Conservation (phyloP, 23 tunicate species). For the Halocynthia aurantium region DNA sequence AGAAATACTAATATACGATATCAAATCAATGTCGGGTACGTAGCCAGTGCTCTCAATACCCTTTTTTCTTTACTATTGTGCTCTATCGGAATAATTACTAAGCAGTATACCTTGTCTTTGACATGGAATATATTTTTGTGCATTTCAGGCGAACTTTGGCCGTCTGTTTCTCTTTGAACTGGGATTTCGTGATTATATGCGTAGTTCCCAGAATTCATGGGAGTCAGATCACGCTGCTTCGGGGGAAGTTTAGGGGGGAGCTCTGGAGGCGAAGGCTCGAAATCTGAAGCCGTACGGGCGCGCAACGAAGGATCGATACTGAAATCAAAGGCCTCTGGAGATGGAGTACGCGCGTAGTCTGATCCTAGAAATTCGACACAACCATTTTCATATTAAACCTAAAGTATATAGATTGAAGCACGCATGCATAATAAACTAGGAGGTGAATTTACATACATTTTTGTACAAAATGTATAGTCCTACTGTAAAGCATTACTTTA, state of each 20-base stretch:
- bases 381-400: too few species aligned
- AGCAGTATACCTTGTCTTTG: constrained; percentile 37
- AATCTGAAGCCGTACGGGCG: constrained; percentile 71
- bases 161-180: background rate
- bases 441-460: too few species aligned
- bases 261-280: constrained; percentile 28
- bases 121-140: constrained; percentile 35
- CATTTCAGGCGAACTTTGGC: background rate
- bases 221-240: constrained; percentile 3
- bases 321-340: constrained; percentile 31
- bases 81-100: background rate
- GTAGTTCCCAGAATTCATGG: background rate
- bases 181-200: background rate
- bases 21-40: too few species aligned
- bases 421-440: too few species aligned
- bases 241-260: constrained; percentile 57
- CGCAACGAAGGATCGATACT: constrained; percentile 41
- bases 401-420: too few species aligned
- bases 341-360: background rate
- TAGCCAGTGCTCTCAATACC: too few species aligned
- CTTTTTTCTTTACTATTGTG: too few species aligned
- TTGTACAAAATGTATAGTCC: too few species aligned
- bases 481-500: too few species aligned
- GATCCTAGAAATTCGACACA: too few species aligned
- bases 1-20: too few species aligned